phyloP scores from a whole-genome alignment of 2,113 vertebrate species.

The Panthera tigris region DNA sequence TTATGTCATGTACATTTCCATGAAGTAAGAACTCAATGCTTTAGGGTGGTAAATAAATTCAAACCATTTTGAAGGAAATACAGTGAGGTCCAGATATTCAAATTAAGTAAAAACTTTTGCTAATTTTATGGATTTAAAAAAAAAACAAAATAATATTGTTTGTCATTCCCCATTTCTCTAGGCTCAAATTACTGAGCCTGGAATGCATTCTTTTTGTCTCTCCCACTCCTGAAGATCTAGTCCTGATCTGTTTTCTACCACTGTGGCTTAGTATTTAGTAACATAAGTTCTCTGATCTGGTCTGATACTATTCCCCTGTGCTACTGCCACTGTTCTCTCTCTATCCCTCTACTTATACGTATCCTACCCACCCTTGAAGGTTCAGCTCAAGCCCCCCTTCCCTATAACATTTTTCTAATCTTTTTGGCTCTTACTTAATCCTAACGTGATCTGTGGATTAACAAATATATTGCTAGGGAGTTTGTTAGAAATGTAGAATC shows the following conservation, averaged over 20 bases:
- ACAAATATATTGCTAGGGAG: not conserved
- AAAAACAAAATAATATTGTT: not conserved
- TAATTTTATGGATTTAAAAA: not conserved
- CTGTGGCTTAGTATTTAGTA: not conserved
- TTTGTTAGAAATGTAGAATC: not conserved
- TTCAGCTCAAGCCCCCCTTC: not conserved
- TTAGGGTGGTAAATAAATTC: conserved; percentile 10
- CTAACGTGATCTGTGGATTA: not conserved
- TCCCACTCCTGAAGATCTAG: not conserved
- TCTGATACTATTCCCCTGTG: not conserved
- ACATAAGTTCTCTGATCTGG: not conserved
- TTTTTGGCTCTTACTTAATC: not conserved
- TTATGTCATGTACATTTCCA: conserved; percentile 2
- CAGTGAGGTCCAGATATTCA: not conserved
- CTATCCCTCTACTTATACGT: not conserved
- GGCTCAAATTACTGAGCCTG: not conserved
- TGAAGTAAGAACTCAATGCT: not conserved
- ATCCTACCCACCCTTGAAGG: not conserved
- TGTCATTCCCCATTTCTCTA: not conserved
- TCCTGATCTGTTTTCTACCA: not conserved
- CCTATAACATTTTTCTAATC: not conserved
- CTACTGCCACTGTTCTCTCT: not conserved
- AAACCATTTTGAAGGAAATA: not conserved
- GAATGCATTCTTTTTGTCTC: not conserved
- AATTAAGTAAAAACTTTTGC: not conserved